These are phyloP conservation scores for Ruditapes philippinarum DNA, from an alignment of 1,140 invertebrate species.

Conservation along the genomic window DNA sequence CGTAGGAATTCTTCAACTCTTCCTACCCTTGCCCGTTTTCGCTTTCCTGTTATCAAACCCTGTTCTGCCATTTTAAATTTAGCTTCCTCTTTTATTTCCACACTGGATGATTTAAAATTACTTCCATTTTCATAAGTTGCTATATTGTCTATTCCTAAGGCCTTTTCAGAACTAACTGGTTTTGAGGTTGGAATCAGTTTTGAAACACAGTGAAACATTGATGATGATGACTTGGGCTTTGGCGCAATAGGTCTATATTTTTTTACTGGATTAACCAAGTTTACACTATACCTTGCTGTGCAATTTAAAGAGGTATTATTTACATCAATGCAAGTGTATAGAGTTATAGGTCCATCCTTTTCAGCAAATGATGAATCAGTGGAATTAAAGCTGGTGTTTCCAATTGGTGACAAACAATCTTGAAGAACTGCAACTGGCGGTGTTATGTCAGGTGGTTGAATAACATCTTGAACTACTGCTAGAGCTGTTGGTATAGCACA, in stretches of 20 bases:
- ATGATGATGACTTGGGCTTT: background rate
- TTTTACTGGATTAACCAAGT: background rate
- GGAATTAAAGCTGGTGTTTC: background rate
- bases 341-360: background rate
- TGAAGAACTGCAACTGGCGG: background rate
- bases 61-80: background rate
- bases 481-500: no score
- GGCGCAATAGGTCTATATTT: constrained; percentile 17
- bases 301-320: constrained; percentile 53
- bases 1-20: constrained; percentile 57
- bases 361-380: background rate
- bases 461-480: background rate
- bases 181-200: background rate
- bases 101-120: background rate
- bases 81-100: background rate
- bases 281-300: constrained; percentile 48
- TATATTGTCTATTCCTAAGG: background rate
- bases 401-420: background rate
- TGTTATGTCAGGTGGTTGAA: background rate
- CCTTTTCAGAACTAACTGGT: background rate
- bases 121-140: background rate
- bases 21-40: constrained; percentile 38
- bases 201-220: background rate
- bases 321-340: constrained; percentile 5
- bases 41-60: constrained; percentile 23